Evolutionary conservation across 2,797 vertebrate species (phyloP).

Genomic region (Holocentrus rufus): DNA sequence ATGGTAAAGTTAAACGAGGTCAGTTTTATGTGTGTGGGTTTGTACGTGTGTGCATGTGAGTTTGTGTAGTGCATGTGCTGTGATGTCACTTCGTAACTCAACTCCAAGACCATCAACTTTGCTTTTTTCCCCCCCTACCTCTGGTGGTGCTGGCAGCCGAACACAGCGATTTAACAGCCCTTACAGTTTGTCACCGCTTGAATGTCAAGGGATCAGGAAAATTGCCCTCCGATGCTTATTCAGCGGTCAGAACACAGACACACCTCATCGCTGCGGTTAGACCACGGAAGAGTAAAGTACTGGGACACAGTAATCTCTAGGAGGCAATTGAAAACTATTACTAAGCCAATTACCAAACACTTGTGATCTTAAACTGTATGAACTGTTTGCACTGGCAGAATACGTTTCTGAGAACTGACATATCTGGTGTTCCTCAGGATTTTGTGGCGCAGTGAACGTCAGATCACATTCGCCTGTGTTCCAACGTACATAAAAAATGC

Average conservation of each 20-base stretch:
- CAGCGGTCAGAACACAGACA: constrained; percentile 44
- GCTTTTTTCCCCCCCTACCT: constrained; percentile 12
- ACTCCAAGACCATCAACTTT: constrained; percentile 28
- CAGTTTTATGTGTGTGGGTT: constrained; percentile 23
- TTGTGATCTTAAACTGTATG: constrained; percentile 28
- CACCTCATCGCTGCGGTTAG: constrained; percentile 33
- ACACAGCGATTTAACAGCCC: constrained; percentile 3
- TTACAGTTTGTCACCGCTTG: constrained; percentile 35
- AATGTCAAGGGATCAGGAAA: constrained; percentile 46
- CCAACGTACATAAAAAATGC: background rate
- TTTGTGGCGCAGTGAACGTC: constrained; percentile 25
- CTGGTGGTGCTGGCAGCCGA: constrained; percentile 31
- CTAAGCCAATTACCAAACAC: constrained; percentile 20
- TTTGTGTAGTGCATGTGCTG: no score
- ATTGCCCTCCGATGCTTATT: constrained; percentile 23
- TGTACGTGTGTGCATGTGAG: background rate
- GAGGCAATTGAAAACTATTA: constrained; percentile 37
- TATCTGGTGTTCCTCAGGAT: constrained; percentile 8
- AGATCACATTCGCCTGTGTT: constrained; percentile 15
- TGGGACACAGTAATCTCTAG: constrained; percentile 4
- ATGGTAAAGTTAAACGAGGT: constrained; percentile 39
- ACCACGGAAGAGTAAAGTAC: constrained; percentile 27
- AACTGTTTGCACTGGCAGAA: constrained; percentile 39
- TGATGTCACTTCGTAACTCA: constrained; percentile 52
- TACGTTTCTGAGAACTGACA: constrained; percentile 12